Percentiles rank a stretch among this genome's conserved stretches.
Conservation (phyloP, 2,797 vertebrate species). For the Cossypha polioptera region DNA sequence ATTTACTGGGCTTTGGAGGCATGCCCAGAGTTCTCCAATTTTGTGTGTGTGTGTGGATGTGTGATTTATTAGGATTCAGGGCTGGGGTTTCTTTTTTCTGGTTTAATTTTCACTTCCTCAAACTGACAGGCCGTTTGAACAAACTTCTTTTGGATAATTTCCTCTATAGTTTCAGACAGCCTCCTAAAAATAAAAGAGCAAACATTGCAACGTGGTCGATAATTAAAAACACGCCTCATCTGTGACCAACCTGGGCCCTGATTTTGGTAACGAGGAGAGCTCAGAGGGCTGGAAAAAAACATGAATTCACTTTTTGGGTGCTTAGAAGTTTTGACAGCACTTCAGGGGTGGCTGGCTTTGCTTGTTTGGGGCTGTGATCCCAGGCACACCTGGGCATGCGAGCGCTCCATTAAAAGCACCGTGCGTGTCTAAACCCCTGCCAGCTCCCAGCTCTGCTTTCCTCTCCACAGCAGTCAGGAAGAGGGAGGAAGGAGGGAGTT, state of each 20-base stretch:
- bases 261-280: background rate
- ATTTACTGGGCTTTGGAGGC: conserved; percentile 60
- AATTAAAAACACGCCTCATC: background rate
- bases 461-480: background rate
- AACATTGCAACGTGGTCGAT: background rate
- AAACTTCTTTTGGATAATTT: conserved; percentile 59
- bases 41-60: background rate
- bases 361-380: background rate
- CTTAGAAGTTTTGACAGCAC: background rate
- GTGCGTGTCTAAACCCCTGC: conserved; percentile 12
- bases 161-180: conserved; percentile 50
- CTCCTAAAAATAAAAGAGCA: conserved; percentile 17
- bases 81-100: background rate
- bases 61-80: conserved; percentile 43
- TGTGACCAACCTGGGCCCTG: background rate
- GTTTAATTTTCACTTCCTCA: conserved; percentile 64
- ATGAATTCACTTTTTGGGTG: background rate
- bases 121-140: conserved; percentile 23
- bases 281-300: background rate
- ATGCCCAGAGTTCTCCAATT: conserved; percentile 45
- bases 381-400: background rate
- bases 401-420: background rate
- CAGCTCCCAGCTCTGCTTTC: conserved; percentile 1
- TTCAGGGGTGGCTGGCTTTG: background rate
- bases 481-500: too few relatives aligned